Evolutionary conservation across 2,888 invertebrate genomes (phyloP), one percentile per base, ranked within the genome.

Genomic region (Dimorphilus gyrociliatus): DNA sequence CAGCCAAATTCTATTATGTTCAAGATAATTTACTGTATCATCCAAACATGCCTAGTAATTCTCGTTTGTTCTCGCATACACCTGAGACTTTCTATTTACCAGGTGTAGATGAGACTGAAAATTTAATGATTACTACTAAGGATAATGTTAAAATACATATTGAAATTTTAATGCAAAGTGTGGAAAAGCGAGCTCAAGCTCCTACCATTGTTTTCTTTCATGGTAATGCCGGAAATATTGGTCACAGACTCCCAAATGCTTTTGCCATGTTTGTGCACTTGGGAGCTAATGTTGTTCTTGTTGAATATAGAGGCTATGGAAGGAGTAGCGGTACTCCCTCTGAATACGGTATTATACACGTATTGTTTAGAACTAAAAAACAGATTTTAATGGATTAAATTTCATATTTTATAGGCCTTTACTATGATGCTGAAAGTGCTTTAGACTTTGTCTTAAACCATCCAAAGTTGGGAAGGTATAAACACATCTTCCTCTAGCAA

Each of bases 141-240:
- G 65, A 66, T 44, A 55, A 55, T 2, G 49, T 57, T 6, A 42
- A 43, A 10, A 48, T 66, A 24, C 60, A 65, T 40, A 45, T 53
- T 28, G 53, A 61, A 28, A 44, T 66, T n/a, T 53, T 66, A 15
- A 63, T 60, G 40, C 61, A 63, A 35, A 36, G 46, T 17, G 42
- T 47, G 12, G 30, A 37, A 29, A 27, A 24, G 19, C 16, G 30
- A 16, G 32, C 36, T 12, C 44, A 40, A 25, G 74, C 72, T 30
- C 81, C 84, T 0, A 88, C 88, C 7, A 68, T 90, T 52, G 65
- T 90, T 29, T 86, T 81, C 64, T 75, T 90, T 41, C 90, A 92
- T 68, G 90, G 90, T 4, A 92, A 90, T 72, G 90, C 90, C 30
- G 90, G 90, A 10, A 92, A 90, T 58, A 82, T 90, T 72, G 90